Conservation (phyloP, 1,140 invertebrate genomes). For the Heliconius congener region DNA sequence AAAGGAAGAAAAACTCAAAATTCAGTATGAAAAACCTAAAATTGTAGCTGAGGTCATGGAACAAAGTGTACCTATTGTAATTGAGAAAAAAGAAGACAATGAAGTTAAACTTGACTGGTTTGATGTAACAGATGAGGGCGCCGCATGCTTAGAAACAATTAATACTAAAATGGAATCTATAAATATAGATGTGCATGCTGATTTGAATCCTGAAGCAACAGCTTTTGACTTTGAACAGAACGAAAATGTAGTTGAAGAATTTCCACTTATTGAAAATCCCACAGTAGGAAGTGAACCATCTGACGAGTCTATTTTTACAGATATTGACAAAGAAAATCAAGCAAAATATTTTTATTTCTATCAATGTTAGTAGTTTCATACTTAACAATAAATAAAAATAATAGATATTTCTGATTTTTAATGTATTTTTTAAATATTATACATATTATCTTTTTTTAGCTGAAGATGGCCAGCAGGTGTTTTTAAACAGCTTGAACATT, state of each 20-base stretch:
- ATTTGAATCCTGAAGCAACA: conserved; percentile 63
- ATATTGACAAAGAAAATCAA: conserved; percentile 70
- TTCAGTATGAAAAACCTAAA: conserved; percentile 46
- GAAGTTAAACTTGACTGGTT: conserved; percentile 72
- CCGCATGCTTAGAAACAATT: conserved; percentile 54
- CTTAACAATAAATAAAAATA: not conserved
- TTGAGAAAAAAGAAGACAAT: conserved; percentile 64
- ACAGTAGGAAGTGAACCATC: conserved; percentile 42
- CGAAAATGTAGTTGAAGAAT: conserved; percentile 48
- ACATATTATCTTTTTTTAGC: conserved; percentile 79
- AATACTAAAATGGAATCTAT: conserved; percentile 57
- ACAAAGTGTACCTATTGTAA: conserved; percentile 46
- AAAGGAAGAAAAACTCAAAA: conserved; percentile 59
- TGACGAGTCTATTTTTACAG: conserved; percentile 48
- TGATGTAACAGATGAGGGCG: conserved; percentile 67
- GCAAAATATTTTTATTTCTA: conserved; percentile 92
- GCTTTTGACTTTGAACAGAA: conserved; percentile 53
- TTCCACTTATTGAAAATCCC: conserved; percentile 52
- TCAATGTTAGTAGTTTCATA: conserved; percentile 85
- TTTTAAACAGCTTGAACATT: conserved; percentile 94
- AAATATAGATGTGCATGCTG: conserved; percentile 50
- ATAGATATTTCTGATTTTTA: not conserved
- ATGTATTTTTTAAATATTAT: not conserved
- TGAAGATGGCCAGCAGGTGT: conserved; percentile 95
- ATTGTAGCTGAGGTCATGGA: conserved; percentile 33